Evolutionary conservation across 2,888 invertebrate genomes (phyloP), one percentile per base, ranked within the genome.

Genomic region (Cinara cedri): DNA sequence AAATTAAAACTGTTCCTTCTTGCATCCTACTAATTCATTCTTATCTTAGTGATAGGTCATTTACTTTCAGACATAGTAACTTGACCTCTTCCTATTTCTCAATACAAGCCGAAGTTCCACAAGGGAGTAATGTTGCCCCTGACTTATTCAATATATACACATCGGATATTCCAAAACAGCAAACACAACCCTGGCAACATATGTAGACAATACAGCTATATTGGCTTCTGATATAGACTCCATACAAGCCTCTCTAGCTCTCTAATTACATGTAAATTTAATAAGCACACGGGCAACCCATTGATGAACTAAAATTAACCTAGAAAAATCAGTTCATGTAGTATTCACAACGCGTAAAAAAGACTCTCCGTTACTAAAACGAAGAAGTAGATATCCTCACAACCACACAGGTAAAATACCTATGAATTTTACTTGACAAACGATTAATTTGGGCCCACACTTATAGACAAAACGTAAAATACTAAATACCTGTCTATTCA

Each of bases 261-360:
- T 72, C 21, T 62, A 72, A 72, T 16, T 26, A 24, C 72, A 72
- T 34, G 62, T 72, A 24, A 34, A 72, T 21, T 82, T 51, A 81
- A 82, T 63, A 82, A 68, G 65, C 82, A 82, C 83, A 68, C 81
- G 66, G 81, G 81, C 46, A 83, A 82, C 34, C 46, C 16, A 16
- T 9, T 51, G 51, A 24, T 19, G 9, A 55, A 42, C 44, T 42
- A 2, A 19, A 71, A 71, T 46, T 14, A 46, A 24, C 46, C 65
- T 46, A 4, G 44, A 44, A 19, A 63, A 70, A 54, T 70, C 54
- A 19, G 42, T 8, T 19, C 19, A 42, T 9, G 19, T 71, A 6
- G 19, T 44, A 71, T 71, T 55, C 19, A 71, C 55, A 55, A 55
- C 44, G 9, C 55, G 21, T 19, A 55, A 55, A 55, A 19, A 55